Conservation (phyloP, 2,113 vertebrate species). For the Excalfactoria chinensis region DNA sequence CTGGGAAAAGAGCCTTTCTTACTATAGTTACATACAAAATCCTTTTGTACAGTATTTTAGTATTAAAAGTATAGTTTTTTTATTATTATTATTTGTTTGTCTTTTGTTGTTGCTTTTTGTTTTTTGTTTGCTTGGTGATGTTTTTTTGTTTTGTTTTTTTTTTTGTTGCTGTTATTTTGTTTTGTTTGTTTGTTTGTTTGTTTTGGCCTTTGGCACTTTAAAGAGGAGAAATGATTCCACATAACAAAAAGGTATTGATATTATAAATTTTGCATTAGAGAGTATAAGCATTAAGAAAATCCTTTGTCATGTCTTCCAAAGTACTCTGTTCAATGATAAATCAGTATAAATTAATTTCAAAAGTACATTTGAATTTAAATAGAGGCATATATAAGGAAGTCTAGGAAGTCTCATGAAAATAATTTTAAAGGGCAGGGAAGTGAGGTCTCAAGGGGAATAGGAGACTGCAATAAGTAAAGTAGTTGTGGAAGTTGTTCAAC, state of each 20-base stretch:
- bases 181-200: too few species aligned
- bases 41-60: neutral
- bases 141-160: too few species aligned
- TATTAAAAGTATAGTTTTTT: slow-evolving; percentile 1
- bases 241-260: neutral
- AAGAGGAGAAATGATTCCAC: neutral
- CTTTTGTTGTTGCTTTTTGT: neutral
- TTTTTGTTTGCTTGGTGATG: too few species aligned
- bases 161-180: neutral
- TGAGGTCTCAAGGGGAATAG: neutral
- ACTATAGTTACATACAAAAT: neutral
- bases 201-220: neutral
- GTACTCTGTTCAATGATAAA: neutral
- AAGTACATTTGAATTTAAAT: neutral
- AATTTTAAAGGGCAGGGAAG: neutral
- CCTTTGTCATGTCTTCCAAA: neutral
- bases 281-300: neutral
- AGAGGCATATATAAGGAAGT: neutral
- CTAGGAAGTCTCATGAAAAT: neutral
- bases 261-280: neutral
- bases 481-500: neutral
- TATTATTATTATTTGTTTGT: neutral
- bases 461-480: neutral
- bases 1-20: slow-evolving; percentile 28
- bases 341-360: neutral